phyloP scores from a whole-genome alignment of 2,888 invertebrate genomes.

The Rutpela maculata region DNA sequence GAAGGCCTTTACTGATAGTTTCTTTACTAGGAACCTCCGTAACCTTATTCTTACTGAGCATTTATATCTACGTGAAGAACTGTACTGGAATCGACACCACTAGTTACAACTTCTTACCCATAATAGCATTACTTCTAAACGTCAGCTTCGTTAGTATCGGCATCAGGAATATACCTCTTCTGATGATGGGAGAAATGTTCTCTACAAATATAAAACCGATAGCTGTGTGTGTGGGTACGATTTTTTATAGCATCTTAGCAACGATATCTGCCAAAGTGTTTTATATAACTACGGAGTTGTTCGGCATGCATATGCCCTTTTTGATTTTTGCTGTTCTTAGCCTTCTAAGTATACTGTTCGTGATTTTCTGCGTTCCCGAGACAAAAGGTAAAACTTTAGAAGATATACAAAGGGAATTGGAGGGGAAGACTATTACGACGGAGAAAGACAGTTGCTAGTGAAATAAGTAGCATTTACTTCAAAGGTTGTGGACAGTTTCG shows the following conservation, averaged over 20 bases:
- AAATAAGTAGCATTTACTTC: not conserved
- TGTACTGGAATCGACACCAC: slow-evolving; percentile 67
- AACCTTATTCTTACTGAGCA: slow-evolving; percentile 71
- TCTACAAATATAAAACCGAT: slow-evolving; percentile 77
- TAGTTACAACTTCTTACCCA: slow-evolving; percentile 71
- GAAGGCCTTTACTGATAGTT: slow-evolving; percentile 75
- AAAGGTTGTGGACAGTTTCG: no score
- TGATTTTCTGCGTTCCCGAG: slow-evolving; percentile 74
- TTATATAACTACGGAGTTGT: slow-evolving; percentile 69
- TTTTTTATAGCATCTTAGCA: slow-evolving; percentile 74
- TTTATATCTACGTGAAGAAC: slow-evolving; percentile 73
- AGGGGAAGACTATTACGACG: slow-evolving; percentile 41
- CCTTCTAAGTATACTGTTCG: slow-evolving; percentile 71
- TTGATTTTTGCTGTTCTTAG: slow-evolving; percentile 73
- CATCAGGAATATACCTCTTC: slow-evolving; percentile 75
- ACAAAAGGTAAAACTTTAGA: slow-evolving; percentile 76
- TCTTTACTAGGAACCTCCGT: slow-evolving; percentile 74
- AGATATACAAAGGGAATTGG: slow-evolving; percentile 72
- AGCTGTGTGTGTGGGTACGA: slow-evolving; percentile 76
- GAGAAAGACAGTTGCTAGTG: not conserved
- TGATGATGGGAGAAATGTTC: slow-evolving; percentile 77
- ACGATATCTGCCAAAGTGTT: slow-evolving; percentile 75
- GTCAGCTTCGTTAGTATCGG: slow-evolving; percentile 76
- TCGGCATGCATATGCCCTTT: slow-evolving; percentile 74
- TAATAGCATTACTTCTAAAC: slow-evolving; percentile 73